These are phyloP conservation scores for Troides aeacus DNA, from an alignment of 2,888 invertebrate genomes.

Conservation along the genomic window DNA sequence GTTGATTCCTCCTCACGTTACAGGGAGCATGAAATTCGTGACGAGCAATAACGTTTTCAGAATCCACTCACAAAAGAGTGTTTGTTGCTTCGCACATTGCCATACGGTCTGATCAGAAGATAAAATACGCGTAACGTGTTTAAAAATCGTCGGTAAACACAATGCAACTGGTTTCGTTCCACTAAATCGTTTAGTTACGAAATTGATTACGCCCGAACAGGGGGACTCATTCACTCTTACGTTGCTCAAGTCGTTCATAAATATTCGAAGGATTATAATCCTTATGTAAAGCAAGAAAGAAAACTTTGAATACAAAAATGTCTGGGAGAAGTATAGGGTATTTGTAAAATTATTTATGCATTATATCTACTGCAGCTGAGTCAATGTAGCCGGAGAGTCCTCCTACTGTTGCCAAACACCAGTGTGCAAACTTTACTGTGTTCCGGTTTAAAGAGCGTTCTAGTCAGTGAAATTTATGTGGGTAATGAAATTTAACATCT, in stretches of 20 bases:
- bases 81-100: conserved; percentile 10
- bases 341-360: background rate
- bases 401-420: too few species aligned
- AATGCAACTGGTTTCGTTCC: conserved; percentile 12
- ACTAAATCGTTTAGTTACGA: conserved; percentile 14
- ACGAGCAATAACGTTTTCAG: conserved; percentile 33
- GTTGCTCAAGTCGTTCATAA: conserved; percentile 6
- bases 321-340: background rate
- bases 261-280: background rate
- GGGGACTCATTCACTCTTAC: conserved; percentile 9
- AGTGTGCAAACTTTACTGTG: too few species aligned
- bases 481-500: too few species aligned
- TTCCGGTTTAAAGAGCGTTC: background rate
- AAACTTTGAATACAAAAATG: background rate
- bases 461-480: background rate
- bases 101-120: background rate
- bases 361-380: too few species aligned
- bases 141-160: conserved; percentile 6
- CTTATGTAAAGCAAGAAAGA: background rate
- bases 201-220: conserved; percentile 9
- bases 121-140: conserved; percentile 8
- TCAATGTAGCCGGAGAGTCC: too few species aligned
- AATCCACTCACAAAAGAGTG: background rate
- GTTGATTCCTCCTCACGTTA: conserved; percentile 30
- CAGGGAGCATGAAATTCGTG: conserved; percentile 33